Evolutionary conservation across 1,140 invertebrate genomes (phyloP).

Genomic region (Coelopa frigida): DNA sequence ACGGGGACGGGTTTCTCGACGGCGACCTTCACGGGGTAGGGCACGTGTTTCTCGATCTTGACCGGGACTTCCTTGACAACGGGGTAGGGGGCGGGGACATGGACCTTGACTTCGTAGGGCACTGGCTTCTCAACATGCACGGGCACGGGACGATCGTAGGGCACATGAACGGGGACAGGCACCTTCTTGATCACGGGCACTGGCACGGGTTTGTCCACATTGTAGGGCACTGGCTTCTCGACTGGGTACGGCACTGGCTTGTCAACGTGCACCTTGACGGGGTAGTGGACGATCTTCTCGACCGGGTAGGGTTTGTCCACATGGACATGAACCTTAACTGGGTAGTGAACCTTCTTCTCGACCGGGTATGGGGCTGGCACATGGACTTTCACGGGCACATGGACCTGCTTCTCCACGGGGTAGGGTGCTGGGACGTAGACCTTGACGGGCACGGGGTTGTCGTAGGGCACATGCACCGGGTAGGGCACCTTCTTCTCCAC

Average conservation of each 20-base stretch:
- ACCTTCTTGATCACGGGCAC: conserved; percentile 52
- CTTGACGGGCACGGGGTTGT: conserved; percentile 56
- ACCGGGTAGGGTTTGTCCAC: conserved; percentile 62
- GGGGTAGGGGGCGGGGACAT: conserved; percentile 50
- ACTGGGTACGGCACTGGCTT: conserved; percentile 57
- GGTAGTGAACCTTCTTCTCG: conserved; percentile 59
- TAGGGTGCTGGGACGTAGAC: conserved; percentile 61
- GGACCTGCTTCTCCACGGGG: conserved; percentile 59
- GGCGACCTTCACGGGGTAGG: conserved; percentile 52
- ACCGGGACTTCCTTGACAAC: conserved; percentile 47
- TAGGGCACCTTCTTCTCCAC: conserved; percentile 57
- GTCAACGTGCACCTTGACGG: conserved; percentile 63
- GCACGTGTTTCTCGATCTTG: conserved; percentile 52
- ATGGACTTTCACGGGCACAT: conserved; percentile 59
- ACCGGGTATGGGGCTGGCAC: conserved; percentile 64
- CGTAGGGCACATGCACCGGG: conserved; percentile 56
- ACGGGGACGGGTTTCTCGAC: conserved; percentile 48
- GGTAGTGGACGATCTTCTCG: conserved; percentile 63
- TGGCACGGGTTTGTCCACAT: conserved; percentile 55
- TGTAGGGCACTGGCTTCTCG: conserved; percentile 57
- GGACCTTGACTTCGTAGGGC: conserved; percentile 52
- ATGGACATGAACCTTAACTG: conserved; percentile 61
- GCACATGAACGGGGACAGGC: conserved; percentile 51
- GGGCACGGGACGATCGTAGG: conserved; percentile 53
- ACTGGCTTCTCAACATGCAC: conserved; percentile 53